phyloP scores from a whole-genome alignment of 2,113 vertebrate genomes.

The Centropristis striata region DNA sequence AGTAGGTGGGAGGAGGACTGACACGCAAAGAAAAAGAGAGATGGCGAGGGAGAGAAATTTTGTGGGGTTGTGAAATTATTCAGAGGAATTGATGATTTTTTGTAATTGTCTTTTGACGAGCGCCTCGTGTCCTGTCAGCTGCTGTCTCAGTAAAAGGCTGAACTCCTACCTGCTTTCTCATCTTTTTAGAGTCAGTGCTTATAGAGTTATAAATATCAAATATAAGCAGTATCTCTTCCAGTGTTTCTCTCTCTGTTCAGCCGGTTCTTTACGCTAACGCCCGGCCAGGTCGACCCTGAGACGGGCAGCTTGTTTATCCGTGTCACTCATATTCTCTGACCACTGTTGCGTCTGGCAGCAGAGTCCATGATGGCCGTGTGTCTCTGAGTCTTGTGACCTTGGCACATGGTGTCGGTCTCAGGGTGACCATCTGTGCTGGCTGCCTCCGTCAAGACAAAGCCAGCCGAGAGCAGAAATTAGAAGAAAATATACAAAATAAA shows the following conservation, averaged over 20 bases:
- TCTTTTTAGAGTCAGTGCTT: not conserved
- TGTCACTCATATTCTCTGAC: slow-evolving; percentile 37
- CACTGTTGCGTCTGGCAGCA: slow-evolving; percentile 33
- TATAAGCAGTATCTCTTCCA: not conserved
- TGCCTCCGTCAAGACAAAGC: slow-evolving; percentile 33
- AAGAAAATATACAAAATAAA: not conserved
- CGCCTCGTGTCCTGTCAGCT: not conserved
- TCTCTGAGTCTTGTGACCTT: slow-evolving; percentile 60
- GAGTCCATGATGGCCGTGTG: not conserved
- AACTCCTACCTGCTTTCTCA: not conserved
- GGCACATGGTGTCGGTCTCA: slow-evolving; percentile 62
- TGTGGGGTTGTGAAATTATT: not conserved
- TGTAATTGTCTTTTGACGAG: slow-evolving; percentile 7
- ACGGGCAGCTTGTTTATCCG: not conserved
- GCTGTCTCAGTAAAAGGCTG: not conserved
- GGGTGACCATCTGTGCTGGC: slow-evolving; percentile 79
- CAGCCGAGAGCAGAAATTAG: slow-evolving; percentile 27
- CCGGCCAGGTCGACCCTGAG: not conserved
- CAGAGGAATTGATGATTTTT: slow-evolving; percentile 1
- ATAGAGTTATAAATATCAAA: not conserved
- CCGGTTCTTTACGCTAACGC: not conserved
- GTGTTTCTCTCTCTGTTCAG: not conserved
- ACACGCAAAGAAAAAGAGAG: not conserved
- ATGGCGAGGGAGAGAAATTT: not conserved
- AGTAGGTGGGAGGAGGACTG: slow-evolving; percentile 11